Evolutionary conservation across 2,797 vertebrate genomes (phyloP).

Genomic region (Dermochelys coriacea): DNA sequence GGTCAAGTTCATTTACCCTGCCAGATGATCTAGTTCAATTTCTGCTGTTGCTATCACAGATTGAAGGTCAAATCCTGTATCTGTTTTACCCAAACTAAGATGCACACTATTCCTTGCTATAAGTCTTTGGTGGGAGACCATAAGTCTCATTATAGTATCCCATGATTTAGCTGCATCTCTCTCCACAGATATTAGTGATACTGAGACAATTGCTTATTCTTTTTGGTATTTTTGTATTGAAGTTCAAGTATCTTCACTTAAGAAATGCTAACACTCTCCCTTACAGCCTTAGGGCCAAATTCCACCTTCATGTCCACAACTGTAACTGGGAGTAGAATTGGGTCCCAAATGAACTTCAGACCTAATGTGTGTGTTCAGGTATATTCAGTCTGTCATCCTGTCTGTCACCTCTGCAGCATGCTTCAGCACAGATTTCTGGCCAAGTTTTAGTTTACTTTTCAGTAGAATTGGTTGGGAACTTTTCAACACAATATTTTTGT

Average conservation of each 20-base stretch:
- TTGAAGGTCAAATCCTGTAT: slow-evolving; percentile 52
- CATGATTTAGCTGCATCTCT: neutral
- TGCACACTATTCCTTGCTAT: slow-evolving; percentile 28
- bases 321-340: neutral
- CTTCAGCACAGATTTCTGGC: neutral
- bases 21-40: slow-evolving; percentile 29
- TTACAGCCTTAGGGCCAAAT: neutral
- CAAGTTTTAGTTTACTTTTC: neutral
- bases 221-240: neutral
- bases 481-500: neutral
- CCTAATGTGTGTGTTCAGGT: neutral
- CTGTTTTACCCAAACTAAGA: slow-evolving; percentile 29
- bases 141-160: slow-evolving; percentile 46
- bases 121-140: neutral
- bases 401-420: neutral
- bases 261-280: neutral
- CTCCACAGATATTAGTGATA: neutral
- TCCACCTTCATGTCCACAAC: neutral
- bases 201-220: neutral
- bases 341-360: neutral
- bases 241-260: neutral
- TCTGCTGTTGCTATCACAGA: slow-evolving; percentile 41
- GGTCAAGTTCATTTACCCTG: slow-evolving; percentile 53
- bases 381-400: neutral
- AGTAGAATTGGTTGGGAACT: neutral